Percentiles rank a stretch among this genome's conserved stretches.
Conservation (phyloP, 2,113 vertebrate genomes). For the Hippocampus mohnikei region DNA sequence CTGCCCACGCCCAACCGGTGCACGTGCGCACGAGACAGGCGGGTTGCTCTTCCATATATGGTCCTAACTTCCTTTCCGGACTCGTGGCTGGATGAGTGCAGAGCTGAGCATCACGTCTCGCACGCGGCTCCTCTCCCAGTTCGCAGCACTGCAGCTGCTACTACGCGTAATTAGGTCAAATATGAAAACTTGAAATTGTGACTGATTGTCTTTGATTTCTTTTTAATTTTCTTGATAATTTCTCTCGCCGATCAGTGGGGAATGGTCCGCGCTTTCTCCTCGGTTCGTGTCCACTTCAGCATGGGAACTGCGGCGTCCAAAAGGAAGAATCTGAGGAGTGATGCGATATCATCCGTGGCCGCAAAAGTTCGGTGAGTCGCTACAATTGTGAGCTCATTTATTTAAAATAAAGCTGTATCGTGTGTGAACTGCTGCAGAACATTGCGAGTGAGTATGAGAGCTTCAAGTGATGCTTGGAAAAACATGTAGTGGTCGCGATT, state of each 20-base stretch:
- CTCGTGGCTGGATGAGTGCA: slow-evolving; percentile 19
- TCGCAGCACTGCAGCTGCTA: neutral
- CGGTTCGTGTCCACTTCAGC: slow-evolving; percentile 69
- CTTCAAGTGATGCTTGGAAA: neutral
- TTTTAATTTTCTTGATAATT: neutral
- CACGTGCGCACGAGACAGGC: neutral
- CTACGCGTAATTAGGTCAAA: neutral
- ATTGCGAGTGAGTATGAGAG: neutral
- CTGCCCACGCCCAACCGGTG: slow-evolving; percentile 20
- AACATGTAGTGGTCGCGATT: neutral
- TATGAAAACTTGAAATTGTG: neutral
- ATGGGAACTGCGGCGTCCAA: slow-evolving; percentile 94
- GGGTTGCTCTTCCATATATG: slow-evolving; percentile 51
- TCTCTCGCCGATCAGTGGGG: slow-evolving; percentile 39
- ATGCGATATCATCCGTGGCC: slow-evolving; percentile 90
- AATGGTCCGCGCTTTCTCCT: slow-evolving; percentile 58
- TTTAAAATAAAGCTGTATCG: neutral
- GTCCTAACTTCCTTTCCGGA: slow-evolving; percentile 53
- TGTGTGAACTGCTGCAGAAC: neutral
- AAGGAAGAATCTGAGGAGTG: slow-evolving; percentile 86
- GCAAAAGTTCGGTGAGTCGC: slow-evolving; percentile 89
- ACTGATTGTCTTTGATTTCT: neutral
- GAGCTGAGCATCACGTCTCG: slow-evolving; percentile 3
- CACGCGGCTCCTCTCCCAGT: neutral
- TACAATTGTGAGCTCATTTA: neutral